Evolutionary conservation across 2,888 invertebrate species (phyloP), one percentile per base, ranked within the genome.

Genomic region (Tupiocoris notatus): DNA sequence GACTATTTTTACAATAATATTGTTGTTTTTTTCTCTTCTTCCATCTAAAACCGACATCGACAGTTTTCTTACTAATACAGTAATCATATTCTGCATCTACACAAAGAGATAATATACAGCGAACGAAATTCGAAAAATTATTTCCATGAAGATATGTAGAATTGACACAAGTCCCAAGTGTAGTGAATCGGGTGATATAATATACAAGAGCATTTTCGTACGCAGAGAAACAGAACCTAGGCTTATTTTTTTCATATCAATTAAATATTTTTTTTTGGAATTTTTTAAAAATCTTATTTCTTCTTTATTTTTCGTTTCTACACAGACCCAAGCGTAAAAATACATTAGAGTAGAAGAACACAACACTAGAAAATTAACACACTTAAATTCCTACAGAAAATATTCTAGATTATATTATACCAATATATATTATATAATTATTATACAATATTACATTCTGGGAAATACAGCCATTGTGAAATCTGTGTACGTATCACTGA

Each of bases 401-500:
- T 78, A 78, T 68, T 66, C 76, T 78, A 78, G 75, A 78, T 73
- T 76, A 67, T 67, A 59, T 58, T 59, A 62, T 73, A 73, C 62
- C 73, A 68, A 77, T 77, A 75, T 75, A 77, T 78, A 39, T 39
- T 39, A 67, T 78, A 62, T 70, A 79, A 76, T 76, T 78, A 39
- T 39, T 39, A 67, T 78, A 62, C 75, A 79, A 76, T 76, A 77
- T n/a, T 77, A 89, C 77, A 78, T 77, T 76, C 77, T 71, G 67
- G 77, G 79, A 78, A 39, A 77, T 80, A 80, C 80, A 80, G 80
- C 80, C 80, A 80, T 78, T 73, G 77, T 79, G 77, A 78, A 73
- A 79, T 79, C 39, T 78, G 80, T 79, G 80, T 79, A 80, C 79
- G 79, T 80, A 80, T 80, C 80, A 80, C 80, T 79, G 67, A 76